These are phyloP conservation scores for Steatocranus sp. DNA, from an alignment of 2,797 vertebrate genomes.

Conservation along the genomic window DNA sequence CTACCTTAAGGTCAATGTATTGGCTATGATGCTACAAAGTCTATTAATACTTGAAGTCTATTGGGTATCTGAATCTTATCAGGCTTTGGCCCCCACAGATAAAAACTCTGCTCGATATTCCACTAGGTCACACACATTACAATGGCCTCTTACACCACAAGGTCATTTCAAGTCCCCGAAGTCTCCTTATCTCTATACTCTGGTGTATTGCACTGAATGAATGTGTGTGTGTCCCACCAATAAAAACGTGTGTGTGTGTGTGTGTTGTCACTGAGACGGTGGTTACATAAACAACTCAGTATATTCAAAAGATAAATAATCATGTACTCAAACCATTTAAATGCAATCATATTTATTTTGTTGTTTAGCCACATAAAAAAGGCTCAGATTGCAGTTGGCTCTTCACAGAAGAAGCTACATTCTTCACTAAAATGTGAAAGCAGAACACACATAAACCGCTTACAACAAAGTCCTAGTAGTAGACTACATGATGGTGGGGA, in stretches of 20 bases:
- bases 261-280: background rate
- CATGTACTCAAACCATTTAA: conserved; percentile 5
- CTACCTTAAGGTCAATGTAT: conserved; percentile 40
- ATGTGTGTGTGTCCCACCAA: conserved; percentile 20
- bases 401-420: conserved; percentile 80
- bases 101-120: conserved; percentile 58
- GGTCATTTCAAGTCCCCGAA: conserved; percentile 59
- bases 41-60: conserved; percentile 51
- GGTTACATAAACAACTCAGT: conserved; percentile 12
- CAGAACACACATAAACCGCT: conserved; percentile 6
- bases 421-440: conserved; percentile 82
- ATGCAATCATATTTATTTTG: conserved; percentile 68
- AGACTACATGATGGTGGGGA: conserved; percentile 31
- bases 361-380: conserved; percentile 56
- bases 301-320: conserved; percentile 13
- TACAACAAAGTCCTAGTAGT: conserved; percentile 5
- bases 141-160: conserved; percentile 59
- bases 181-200: conserved; percentile 48
- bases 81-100: conserved; percentile 40
- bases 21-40: conserved; percentile 27
- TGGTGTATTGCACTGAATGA: conserved; percentile 29
- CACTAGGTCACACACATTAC: conserved; percentile 60
- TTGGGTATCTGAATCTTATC: conserved; percentile 54
- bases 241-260: background rate
- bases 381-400: conserved; percentile 72